A percentile compares a stretch with the other conserved stretches of the same genome.
phyloP scores from a whole-genome alignment of 2,888 invertebrate genomes.

The Pherbina coryleti region DNA sequence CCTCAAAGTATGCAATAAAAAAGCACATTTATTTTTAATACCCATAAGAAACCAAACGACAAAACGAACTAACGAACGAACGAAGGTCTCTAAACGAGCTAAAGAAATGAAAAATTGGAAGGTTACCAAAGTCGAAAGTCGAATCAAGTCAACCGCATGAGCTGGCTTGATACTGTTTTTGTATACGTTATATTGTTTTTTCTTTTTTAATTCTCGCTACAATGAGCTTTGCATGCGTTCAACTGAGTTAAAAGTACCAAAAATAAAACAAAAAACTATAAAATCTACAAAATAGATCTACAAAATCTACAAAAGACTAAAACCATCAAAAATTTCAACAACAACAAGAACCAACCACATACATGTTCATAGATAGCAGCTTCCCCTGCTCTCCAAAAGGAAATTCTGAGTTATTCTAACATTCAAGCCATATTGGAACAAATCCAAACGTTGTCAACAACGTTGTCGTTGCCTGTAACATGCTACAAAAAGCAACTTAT shows the following conservation, averaged over 20 bases:
- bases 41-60: background rate
- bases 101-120: background rate
- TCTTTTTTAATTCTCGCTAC: background rate
- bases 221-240: background rate
- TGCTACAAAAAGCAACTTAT: background rate
- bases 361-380: background rate
- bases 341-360: background rate
- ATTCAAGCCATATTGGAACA: background rate
- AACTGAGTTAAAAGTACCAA: background rate
- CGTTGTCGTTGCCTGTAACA: constrained; percentile 2
- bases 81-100: background rate
- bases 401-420: background rate
- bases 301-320: background rate
- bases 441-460: background rate
- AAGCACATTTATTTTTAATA: constrained; percentile 3
- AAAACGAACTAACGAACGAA: background rate
- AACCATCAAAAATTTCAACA: background rate
- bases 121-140: background rate
- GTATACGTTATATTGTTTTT: no score
- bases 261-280: background rate
- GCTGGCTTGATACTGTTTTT: background rate
- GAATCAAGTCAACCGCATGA: background rate
- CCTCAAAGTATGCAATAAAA: constrained; percentile 32
- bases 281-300: background rate
- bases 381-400: background rate